Evolutionary conservation across 2,888 invertebrate genomes (phyloP).

Genomic region (Axea sp.): DNA sequence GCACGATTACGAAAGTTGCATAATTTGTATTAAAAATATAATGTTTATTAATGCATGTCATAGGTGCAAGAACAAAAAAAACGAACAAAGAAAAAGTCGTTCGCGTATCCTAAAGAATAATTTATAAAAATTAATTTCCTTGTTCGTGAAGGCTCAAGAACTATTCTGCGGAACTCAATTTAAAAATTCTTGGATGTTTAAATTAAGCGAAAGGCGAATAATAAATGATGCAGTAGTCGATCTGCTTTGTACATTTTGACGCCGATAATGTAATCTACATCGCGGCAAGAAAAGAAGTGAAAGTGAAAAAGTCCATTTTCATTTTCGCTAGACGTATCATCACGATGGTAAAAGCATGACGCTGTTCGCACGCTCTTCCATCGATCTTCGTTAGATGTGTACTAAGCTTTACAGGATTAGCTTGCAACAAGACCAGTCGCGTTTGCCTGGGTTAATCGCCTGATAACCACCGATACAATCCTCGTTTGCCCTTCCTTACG

Average conservation of each 20-base stretch:
- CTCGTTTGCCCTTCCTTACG: slow-evolving; percentile 18
- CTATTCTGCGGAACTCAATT: slow-evolving; percentile 30
- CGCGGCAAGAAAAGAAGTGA: slow-evolving; percentile 32
- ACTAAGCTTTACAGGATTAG: slow-evolving; percentile 69
- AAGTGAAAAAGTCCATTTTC: slow-evolving; percentile 61
- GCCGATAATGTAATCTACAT: slow-evolving; percentile 41
- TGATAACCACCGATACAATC: slow-evolving; percentile 68
- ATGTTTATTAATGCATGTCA: no score
- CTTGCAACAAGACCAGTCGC: slow-evolving; percentile 67
- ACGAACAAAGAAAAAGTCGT: no score
- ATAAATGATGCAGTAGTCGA: slow-evolving; percentile 41
- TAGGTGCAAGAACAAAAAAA: no score
- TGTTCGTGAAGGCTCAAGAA: not conserved
- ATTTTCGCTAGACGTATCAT: slow-evolving; percentile 70
- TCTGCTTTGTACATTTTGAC: slow-evolving; percentile 53
- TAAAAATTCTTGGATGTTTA: slow-evolving; percentile 29
- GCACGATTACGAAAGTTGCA: no score
- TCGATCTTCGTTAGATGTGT: slow-evolving; percentile 70
- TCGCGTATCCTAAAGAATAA: no score
- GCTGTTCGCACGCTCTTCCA: slow-evolving; percentile 62
- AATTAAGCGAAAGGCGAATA: slow-evolving; percentile 35
- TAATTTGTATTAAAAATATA: no score
- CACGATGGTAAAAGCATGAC: slow-evolving; percentile 68
- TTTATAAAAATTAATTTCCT: slow-evolving; percentile 16
- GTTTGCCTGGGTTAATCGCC: slow-evolving; percentile 71